These are phyloP conservation scores for Pristionchus exspectatus DNA, from an alignment of 2,888 invertebrate species.

Conservation along the genomic window DNA sequence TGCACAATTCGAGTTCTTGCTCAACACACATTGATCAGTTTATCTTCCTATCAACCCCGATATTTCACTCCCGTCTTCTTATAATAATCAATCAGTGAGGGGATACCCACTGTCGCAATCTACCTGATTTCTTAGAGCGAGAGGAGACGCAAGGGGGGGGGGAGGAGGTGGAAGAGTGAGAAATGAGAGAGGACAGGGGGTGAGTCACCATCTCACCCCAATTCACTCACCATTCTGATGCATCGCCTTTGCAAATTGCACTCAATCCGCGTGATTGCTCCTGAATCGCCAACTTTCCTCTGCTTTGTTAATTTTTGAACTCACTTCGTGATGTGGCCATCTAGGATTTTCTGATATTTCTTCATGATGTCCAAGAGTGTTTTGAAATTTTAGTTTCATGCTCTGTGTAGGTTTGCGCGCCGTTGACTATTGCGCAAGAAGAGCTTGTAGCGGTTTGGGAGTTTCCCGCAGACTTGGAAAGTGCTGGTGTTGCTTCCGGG, in stretches of 20 bases:
- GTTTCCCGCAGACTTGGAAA: background rate
- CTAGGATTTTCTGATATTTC: background rate
- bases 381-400: background rate
- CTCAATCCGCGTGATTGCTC: background rate
- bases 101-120: background rate
- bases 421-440: background rate
- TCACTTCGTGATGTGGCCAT: background rate
- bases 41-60: background rate
- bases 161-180: constrained; percentile 1
- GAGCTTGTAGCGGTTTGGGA: background rate
- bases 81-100: background rate
- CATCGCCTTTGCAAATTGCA: background rate
- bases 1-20: background rate
- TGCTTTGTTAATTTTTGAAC: background rate
- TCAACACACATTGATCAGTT: background rate
- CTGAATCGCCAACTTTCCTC: background rate
- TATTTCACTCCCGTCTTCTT: background rate
- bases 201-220: constrained; percentile 7
- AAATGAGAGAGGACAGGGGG: constrained; percentile 35
- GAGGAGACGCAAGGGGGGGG: background rate
- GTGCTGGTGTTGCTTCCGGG: background rate
- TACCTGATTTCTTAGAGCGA: constrained; percentile 21
- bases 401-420: background rate
- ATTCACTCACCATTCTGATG: constrained; percentile 9
- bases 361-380: background rate